These are phyloP conservation scores for Parazoanthus atlanticus DNA, from an alignment of 92 coral and sea anemone species.

Conservation along the genomic window DNA sequence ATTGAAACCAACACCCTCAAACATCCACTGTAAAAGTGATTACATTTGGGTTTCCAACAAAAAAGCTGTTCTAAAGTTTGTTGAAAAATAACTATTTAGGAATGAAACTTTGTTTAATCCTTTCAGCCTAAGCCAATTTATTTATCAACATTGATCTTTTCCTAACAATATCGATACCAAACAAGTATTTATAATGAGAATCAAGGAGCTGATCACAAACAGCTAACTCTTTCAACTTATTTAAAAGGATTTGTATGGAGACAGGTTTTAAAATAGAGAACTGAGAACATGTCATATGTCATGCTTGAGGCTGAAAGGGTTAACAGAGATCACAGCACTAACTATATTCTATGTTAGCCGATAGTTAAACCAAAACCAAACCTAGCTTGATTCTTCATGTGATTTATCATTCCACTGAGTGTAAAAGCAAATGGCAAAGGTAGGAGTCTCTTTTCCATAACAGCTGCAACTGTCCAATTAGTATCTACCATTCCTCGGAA, in stretches of 20 bases:
- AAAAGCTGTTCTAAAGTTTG: neutral
- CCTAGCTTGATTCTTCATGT: conserved; percentile 85
- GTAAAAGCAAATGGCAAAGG: conserved; percentile 93
- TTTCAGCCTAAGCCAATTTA: neutral
- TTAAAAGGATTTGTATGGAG: neutral
- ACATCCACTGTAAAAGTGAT: too few species aligned
- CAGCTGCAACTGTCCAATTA: conserved; percentile 97
- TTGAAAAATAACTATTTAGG: too few species aligned
- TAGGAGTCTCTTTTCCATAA: conserved; percentile 94
- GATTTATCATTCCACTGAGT: conserved; percentile 94
- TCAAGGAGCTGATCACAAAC: neutral
- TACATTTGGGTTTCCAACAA: neutral
- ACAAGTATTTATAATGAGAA: neutral
- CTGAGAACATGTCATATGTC: neutral
- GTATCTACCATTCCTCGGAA: conserved; percentile 98
- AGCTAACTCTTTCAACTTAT: neutral
- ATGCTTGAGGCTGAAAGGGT: neutral
- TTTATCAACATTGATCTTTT: neutral
- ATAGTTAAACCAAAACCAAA: conserved; percentile 96
- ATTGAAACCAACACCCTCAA: neutral
- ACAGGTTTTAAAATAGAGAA: neutral
- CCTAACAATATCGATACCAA: neutral
- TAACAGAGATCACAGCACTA: neutral
- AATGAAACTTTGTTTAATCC: neutral
- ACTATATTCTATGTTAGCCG: conserved; percentile 52